These are phyloP conservation scores for Trogon melanurus DNA, from an alignment of 2,113 vertebrate genomes.

Conservation along the genomic window DNA sequence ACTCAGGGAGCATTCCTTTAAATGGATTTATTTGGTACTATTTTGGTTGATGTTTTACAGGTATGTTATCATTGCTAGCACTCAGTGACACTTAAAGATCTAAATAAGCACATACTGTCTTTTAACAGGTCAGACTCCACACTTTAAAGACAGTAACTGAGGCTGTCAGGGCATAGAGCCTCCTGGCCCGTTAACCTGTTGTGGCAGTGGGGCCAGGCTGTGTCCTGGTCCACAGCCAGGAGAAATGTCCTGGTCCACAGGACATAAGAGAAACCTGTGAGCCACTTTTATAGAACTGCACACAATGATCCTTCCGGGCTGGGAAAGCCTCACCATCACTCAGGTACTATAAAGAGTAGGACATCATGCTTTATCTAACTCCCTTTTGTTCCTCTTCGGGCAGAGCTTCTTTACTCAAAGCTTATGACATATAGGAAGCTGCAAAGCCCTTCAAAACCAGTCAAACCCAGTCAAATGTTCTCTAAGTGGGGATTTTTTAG, in stretches of 20 bases:
- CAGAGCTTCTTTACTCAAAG: background rate
- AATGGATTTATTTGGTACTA: background rate
- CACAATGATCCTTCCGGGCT: background rate
- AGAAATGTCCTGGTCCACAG: background rate
- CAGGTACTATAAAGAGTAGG: background rate
- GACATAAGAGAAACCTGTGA: background rate
- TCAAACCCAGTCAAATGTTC: background rate
- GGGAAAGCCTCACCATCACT: background rate
- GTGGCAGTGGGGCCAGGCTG: background rate
- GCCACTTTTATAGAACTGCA: background rate
- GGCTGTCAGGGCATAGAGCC: background rate
- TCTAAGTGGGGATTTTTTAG: background rate
- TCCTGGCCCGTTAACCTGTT: background rate
- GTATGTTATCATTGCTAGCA: background rate
- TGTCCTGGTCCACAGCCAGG: background rate
- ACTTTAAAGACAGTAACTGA: background rate
- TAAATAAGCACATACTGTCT: background rate
- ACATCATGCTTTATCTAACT: background rate
- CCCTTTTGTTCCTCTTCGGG: background rate
- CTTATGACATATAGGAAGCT: background rate
- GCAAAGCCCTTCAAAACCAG: background rate
- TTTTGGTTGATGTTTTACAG: constrained; percentile 46
- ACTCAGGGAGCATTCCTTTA: background rate
- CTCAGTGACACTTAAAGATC: constrained; percentile 12
- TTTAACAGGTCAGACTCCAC: background rate